Percentiles rank a stretch among this genome's conserved stretches.
phyloP scores from a whole-genome alignment of 1,140 invertebrate species.

The Phortica variegata region DNA sequence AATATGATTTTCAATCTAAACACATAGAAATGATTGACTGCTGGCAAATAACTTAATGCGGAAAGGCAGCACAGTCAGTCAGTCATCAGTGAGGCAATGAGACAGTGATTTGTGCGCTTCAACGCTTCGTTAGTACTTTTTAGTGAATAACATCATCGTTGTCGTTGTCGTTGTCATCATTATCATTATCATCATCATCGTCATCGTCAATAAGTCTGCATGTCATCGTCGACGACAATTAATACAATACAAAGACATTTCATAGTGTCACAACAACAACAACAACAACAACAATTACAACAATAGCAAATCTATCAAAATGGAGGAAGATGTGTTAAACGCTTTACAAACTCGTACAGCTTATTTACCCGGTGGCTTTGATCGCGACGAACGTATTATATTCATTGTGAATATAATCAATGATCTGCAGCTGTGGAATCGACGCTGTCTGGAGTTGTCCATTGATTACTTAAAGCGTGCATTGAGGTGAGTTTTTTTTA shows the following conservation, averaged over 20 bases:
- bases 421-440: conserved; percentile 60
- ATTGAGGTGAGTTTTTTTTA: conserved; percentile 63
- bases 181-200: conserved; percentile 2
- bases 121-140: too few relatives aligned
- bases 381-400: conserved; percentile 65
- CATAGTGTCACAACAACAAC: neutral
- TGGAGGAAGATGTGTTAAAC: conserved; percentile 60
- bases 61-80: too few relatives aligned
- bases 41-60: too few relatives aligned
- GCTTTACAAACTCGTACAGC: conserved; percentile 61
- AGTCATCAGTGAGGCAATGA: too few relatives aligned
- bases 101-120: too few relatives aligned
- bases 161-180: too few relatives aligned
- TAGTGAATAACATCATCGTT: too few relatives aligned
- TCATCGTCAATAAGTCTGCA: neutral
- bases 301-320: conserved; percentile 8
- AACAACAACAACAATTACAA: neutral
- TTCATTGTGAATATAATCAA: conserved; percentile 65
- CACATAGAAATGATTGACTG: too few relatives aligned
- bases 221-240: neutral
- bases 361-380: conserved; percentile 66
- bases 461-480: conserved; percentile 64
- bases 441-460: conserved; percentile 60
- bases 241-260: too few relatives aligned
- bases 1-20: too few relatives aligned